Evolutionary conservation across 1,140 invertebrate species (phyloP), one percentile per base, ranked within the genome.

Genomic region (Kradibia gibbosae): DNA sequence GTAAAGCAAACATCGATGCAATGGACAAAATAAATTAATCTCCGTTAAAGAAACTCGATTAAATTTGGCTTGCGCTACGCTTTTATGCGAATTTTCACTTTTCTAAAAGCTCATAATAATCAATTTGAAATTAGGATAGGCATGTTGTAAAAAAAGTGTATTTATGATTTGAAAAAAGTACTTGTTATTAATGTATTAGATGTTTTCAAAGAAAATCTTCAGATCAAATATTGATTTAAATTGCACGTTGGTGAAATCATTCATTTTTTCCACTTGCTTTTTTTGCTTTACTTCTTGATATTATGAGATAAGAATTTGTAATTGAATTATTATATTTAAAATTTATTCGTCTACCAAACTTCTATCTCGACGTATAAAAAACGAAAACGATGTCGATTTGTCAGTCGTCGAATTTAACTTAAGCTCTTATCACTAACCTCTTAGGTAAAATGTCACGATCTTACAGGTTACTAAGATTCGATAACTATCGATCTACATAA

Each of bases 401-500:
- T 39, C 34, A 67, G 34, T 67, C 62, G 3, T 20, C 31, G 34
- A 39, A 67, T 67, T 39, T 39, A 4, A 10, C n/a, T 39, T 20
- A n/a, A 39, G 11, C 22, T 67, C 34, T 39, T 20, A 39, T 67
- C 28, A 67, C 62, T 39, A 67, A 67, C 62, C 62, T 67, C 62
- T 67, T 34, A 39, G 17, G 34, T 39, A 22, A 67, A 67, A 39
- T 67, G 62, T 67, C 62, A 67, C 62, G 34, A 67, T 39, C 39
- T 39, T 39, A 67, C 34, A 39, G 34, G 62, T 67, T 36, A 39
- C 34, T 67, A 22, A 34, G 34, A 39, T 67, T 67, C 62, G 62
- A 67, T 67, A 67, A n/a, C 28, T 67, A 67, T 67, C 62, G 62
- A 67, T 39, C 4, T 67, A 39, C 34, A n/a, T 67, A 67, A 67